Conservation (phyloP, 2,888 invertebrate species). For the Hoplodrina blanda region DNA sequence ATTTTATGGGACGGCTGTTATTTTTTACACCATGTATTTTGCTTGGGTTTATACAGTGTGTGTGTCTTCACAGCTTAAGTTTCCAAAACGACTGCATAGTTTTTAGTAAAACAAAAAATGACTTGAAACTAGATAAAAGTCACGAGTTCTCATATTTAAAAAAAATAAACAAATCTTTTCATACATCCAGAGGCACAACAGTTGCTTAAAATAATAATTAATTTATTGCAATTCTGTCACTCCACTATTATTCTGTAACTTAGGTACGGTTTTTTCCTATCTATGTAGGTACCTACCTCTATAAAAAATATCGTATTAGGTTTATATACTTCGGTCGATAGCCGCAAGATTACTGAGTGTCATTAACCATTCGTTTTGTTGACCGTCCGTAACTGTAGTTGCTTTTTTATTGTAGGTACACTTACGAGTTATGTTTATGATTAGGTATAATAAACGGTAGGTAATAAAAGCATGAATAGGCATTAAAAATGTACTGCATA, state of each 20-base stretch:
- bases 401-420: conserved; percentile 16
- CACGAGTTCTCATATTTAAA: too few relatives aligned
- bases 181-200: too few relatives aligned
- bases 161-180: too few relatives aligned
- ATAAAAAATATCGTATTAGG: conserved; percentile 1
- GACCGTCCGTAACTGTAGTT: not conserved
- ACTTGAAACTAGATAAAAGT: too few relatives aligned
- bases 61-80: not conserved
- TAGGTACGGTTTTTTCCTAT: conserved; percentile 9
- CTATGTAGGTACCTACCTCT: not conserved
- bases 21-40: too few relatives aligned
- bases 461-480: conserved; percentile 1
- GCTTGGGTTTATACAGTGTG: too few relatives aligned
- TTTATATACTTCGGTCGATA: conserved; percentile 7
- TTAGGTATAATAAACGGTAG: conserved; percentile 6
- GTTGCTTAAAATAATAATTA: too few relatives aligned
- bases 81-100: not conserved
- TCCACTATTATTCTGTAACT: too few relatives aligned
- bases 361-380: not conserved
- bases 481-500: conserved; percentile 9
- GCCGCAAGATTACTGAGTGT: not conserved
- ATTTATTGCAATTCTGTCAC: too few relatives aligned
- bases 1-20: too few relatives aligned
- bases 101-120: too few relatives aligned
- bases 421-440: conserved; percentile 8